Conservation (phyloP, 2,113 vertebrate genomes). For the Corvus moneduloides region DNA sequence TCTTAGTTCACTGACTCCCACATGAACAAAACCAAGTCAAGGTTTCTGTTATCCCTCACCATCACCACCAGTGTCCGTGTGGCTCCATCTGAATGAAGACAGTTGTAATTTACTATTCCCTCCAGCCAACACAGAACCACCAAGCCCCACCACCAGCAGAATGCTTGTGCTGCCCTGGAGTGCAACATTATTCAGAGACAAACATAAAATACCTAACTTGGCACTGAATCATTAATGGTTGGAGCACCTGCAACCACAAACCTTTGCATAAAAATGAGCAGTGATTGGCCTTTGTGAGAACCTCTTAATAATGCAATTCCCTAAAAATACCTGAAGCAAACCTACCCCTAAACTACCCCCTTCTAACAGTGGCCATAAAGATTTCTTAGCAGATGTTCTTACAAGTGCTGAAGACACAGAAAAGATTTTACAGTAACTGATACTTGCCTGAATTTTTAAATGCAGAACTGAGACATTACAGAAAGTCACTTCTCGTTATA, state of each 20-base stretch:
- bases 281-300: neutral
- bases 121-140: neutral
- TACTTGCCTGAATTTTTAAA: neutral
- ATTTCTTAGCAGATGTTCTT: neutral
- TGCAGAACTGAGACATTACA: neutral
- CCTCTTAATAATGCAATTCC: neutral
- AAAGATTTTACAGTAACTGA: neutral
- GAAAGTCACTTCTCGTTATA: neutral
- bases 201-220: neutral
- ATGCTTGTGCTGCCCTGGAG: neutral
- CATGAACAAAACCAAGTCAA: neutral
- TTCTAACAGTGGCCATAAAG: neutral
- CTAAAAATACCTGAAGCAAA: neutral
- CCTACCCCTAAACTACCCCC: neutral
- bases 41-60: neutral
- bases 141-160: neutral
- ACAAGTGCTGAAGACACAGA: neutral
- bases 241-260: constrained; percentile 2
- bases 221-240: neutral
- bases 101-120: neutral
- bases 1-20: neutral
- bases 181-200: neutral
- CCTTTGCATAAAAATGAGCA: neutral
- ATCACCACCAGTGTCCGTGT: neutral
- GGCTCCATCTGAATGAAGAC: neutral